Evolutionary conservation across 1,140 invertebrate genomes (phyloP), one percentile per base, ranked within the genome.

Genomic region (Rhopalosiphum padi): DNA sequence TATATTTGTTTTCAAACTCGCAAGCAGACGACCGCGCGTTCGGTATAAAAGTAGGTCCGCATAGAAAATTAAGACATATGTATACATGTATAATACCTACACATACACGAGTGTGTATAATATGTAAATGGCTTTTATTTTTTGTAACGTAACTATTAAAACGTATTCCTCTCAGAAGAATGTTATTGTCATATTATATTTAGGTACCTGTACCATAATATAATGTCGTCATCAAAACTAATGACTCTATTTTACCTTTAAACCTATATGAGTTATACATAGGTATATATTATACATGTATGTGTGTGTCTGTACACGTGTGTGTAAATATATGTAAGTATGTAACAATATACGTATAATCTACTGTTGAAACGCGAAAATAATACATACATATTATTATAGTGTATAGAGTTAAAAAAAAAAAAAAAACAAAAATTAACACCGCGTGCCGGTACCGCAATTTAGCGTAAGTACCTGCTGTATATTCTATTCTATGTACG

Each of bases 101-200:
- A 35, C 60, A n/a, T 8, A 18, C 18, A n/a, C 30, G 30, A n/a
- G 51, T 53, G 55, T 55, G 60, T 77, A n/a, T 77, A n/a, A 77
- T 77, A 77, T 77, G 60, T 77, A 77, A 77, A 77, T 77, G 60
- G 60, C 60, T 77, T 77, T n/a, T 77, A 77, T 77, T 77, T 77
- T 60, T 77, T 35, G 30, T 77, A 21, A 4, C 30, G n/a, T 18
- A n/a, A 77, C 60, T 77, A 77, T 77, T 77, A 77, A 77, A 77
- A 77, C 30, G 30, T 55, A 68, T 68, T 68, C 30, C 60, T 68
- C 60, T 68, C 60, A 30, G 60, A 77, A 77, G 60, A 77, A 77
- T 77, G 60, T n/a, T n/a, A 77, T 77, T 77, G 60, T 77, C 60
- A n/a, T 35, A 77, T 77, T n/a, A n/a, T 77, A 77, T n/a, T 77